A percentile compares a stretch with the other conserved stretches of the same genome.
phyloP scores from a whole-genome alignment of 1,140 invertebrate genomes.

The Sminthurides bifidus region DNA sequence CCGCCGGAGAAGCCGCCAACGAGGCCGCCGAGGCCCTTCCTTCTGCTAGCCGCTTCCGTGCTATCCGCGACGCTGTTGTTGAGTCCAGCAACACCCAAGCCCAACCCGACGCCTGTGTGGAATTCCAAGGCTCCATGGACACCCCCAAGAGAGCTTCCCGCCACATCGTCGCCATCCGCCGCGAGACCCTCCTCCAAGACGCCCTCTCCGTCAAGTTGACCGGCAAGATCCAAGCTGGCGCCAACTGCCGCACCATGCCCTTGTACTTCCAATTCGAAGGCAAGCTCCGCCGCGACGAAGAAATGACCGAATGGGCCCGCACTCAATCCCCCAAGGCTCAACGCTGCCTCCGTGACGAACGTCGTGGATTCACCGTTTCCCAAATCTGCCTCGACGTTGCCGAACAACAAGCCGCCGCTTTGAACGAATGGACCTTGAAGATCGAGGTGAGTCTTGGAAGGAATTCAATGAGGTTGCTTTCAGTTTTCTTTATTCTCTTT shows the following conservation, averaged over 20 bases:
- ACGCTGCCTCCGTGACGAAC: slow-evolving; percentile 20
- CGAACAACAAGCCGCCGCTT: slow-evolving; percentile 23
- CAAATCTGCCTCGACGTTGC: slow-evolving; percentile 19
- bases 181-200: slow-evolving; percentile 15
- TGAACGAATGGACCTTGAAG: slow-evolving; percentile 14
- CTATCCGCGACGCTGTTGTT: slow-evolving; percentile 20
- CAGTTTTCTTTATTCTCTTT: background rate
- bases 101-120: slow-evolving; percentile 13
- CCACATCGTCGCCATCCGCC: slow-evolving; percentile 14
- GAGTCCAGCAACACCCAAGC: slow-evolving; percentile 2
- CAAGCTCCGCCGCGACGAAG: slow-evolving; percentile 14
- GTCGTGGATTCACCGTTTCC: slow-evolving; percentile 25
- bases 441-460: slow-evolving; percentile 15
- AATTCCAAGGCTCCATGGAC: slow-evolving; percentile 14
- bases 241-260: slow-evolving; percentile 13
- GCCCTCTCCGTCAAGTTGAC: slow-evolving; percentile 15
- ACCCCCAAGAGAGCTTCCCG: slow-evolving; percentile 11
- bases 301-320: slow-evolving; percentile 28
- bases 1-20: slow-evolving; percentile 18
- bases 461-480: too few species aligned
- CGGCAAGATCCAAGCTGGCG: slow-evolving; percentile 12
- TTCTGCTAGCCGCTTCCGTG: slow-evolving; percentile 1
- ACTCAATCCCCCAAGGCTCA: slow-evolving; percentile 25
- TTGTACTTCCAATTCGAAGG: slow-evolving; percentile 14
- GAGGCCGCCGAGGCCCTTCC: slow-evolving; percentile 18